Evolutionary conservation across 1,140 invertebrate genomes (phyloP).

Genomic region (Dendroctonus valens): DNA sequence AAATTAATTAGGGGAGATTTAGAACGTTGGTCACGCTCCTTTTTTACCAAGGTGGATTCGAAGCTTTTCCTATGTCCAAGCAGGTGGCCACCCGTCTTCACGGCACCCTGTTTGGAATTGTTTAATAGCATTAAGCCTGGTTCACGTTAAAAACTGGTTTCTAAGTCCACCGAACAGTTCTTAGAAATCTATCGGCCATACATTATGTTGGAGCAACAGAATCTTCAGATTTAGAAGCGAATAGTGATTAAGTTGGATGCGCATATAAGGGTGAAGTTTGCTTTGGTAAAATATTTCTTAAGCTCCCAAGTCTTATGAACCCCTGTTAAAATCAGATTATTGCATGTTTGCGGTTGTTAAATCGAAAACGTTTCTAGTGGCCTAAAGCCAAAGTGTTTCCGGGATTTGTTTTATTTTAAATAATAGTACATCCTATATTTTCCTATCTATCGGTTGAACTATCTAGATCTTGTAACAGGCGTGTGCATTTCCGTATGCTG

Average conservation of each 20-base stretch:
- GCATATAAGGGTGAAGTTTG: too few relatives aligned
- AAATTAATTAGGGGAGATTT: background rate
- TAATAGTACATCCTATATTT: slow-evolving; percentile 13
- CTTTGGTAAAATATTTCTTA: too few relatives aligned
- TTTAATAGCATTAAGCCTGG: background rate
- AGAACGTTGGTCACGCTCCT: slow-evolving; percentile 3
- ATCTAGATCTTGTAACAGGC: slow-evolving; percentile 15
- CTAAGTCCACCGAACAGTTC: too few relatives aligned
- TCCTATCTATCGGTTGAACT: slow-evolving; percentile 5
- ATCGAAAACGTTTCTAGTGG: background rate
- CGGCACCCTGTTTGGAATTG: slow-evolving; percentile 2
- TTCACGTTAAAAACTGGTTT: background rate
- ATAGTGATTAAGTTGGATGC: too few relatives aligned
- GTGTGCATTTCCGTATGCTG: slow-evolving; percentile 15
- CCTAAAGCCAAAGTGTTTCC: background rate
- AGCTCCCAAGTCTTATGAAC: too few relatives aligned
- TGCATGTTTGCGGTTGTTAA: too few relatives aligned
- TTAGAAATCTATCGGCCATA: too few relatives aligned
- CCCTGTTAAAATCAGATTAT: too few relatives aligned
- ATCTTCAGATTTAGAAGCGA: too few relatives aligned
- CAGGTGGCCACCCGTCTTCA: slow-evolving; percentile 1
- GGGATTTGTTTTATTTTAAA: slow-evolving; percentile 9
- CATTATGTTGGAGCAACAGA: too few relatives aligned
- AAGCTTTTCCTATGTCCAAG: background rate
- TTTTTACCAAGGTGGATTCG: background rate